Evolutionary conservation across 1,140 invertebrate species (phyloP), one percentile per base, ranked within the genome.

Genomic region (Cydia strobilella): DNA sequence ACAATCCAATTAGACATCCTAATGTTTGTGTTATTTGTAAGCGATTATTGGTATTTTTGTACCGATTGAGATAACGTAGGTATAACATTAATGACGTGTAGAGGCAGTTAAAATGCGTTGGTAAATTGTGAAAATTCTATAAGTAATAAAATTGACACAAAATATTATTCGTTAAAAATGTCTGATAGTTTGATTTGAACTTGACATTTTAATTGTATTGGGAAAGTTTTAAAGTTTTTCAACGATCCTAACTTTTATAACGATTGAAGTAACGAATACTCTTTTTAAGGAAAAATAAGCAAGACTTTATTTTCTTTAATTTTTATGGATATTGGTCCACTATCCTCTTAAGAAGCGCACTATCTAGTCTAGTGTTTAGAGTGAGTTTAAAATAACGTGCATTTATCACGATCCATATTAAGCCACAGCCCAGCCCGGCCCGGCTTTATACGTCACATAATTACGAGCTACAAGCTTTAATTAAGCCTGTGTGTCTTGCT

Each of bases 391-490:
- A 59, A 59, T 59, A 59, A 35, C 65, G 9, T 10, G 63, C 63
- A 31, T 66, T 66, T 69, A 69, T 35, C n/a, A 35, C 31, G 15
- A 18, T n/a, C 42, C 31, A 42, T 35, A 18, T n/a, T 69, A 69
- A 69, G 27, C 15, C 65, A 31, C 65, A 39, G 20, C 25, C 27
- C 63, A 15, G 27, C 63, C 15, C 65, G 20, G 20, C 25, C 27
- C 63, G 27, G 27, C 63, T 27, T 66, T 66, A 15, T 27, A 27
- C 27, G 65, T 69, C 65, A 35, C n/a, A 69, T 69, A 69, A 69
- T 69, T 69, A 69, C 65, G 35, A 69, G 27, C 65, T 31, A 35
- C 65, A 65, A 65, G 63, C 65, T 69, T 35, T 69, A 69, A 69
- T 69, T 42, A 69, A 69, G 65, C 31, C 63, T 69, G 18, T 69